These are phyloP conservation scores for Hylyphantes graminicola DNA, from an alignment of 1,140 invertebrate species.

Conservation along the genomic window DNA sequence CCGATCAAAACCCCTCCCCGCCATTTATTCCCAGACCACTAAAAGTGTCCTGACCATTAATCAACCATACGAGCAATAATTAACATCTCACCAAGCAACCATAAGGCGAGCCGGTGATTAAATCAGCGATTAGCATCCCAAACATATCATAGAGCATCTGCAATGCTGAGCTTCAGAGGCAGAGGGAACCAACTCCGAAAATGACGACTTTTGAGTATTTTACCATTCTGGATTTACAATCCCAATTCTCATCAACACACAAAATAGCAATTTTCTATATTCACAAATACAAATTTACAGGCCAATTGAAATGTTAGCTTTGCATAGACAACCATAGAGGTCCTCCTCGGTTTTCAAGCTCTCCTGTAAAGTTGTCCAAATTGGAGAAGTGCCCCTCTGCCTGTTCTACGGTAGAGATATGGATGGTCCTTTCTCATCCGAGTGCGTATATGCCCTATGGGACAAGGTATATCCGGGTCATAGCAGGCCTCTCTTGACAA, in stretches of 20 bases:
- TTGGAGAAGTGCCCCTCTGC: too few species aligned
- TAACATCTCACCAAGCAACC: slow-evolving; percentile 35
- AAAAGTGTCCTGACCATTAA: slow-evolving; percentile 2
- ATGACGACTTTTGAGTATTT: too few species aligned
- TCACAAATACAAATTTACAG: too few species aligned
- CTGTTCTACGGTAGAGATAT: neutral
- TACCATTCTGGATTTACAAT: too few species aligned
- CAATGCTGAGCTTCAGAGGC: too few species aligned
- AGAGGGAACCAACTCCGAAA: too few species aligned
- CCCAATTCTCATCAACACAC: too few species aligned
- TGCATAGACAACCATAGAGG: too few species aligned
- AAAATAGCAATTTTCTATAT: too few species aligned
- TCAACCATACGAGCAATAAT: slow-evolving; percentile 14
- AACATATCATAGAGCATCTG: too few species aligned
- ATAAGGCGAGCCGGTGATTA: slow-evolving; percentile 1
- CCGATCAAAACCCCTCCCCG: slow-evolving; percentile 14
- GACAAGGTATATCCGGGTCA: slow-evolving; percentile 41
- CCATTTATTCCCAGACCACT: slow-evolving; percentile 19
- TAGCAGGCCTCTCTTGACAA: neutral
- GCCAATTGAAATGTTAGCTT: too few species aligned
- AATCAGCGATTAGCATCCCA: slow-evolving; percentile 28
- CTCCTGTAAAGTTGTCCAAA: neutral
- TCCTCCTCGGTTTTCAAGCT: too few species aligned
- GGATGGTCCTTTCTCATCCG: neutral
- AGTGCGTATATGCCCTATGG: slow-evolving; percentile 6